Percentiles rank a stretch among this genome's conserved stretches.
phyloP scores from a whole-genome alignment of 2,113 vertebrate genomes.

The Cacatua alba region DNA sequence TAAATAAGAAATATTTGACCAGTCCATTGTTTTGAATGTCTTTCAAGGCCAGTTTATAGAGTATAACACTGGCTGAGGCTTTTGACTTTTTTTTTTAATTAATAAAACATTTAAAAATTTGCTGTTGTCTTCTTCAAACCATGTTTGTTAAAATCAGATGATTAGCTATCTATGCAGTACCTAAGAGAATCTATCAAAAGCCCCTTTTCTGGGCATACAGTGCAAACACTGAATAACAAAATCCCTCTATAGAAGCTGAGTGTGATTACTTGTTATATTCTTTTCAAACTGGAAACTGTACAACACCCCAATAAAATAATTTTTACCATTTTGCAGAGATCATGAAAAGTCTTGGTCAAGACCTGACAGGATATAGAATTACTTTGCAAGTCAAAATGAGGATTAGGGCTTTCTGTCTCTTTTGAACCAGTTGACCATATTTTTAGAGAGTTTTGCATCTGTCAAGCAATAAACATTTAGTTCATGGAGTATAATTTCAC shows the following conservation, averaged over 20 bases:
- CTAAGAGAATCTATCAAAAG: not conserved
- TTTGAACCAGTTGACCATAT: not conserved
- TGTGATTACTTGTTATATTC: not conserved
- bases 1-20: not conserved
- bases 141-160: not conserved
- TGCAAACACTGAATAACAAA: not conserved
- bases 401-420: not conserved
- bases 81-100: not conserved
- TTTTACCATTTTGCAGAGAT: not conserved
- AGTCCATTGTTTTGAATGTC: not conserved
- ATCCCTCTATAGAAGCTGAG: not conserved
- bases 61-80: not conserved
- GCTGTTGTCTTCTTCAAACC: not conserved
- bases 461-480: not conserved
- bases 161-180: not conserved
- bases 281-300: not conserved
- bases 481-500: not conserved
- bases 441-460: not conserved
- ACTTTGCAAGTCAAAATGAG: not conserved
- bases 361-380: not conserved
- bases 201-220: not conserved
- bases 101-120: conserved; percentile 14
- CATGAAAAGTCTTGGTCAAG: not conserved
- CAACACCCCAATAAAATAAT: not conserved
- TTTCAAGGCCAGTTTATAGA: not conserved